Percentiles rank a stretch among this genome's conserved stretches.
Evolutionary conservation across 2,113 vertebrate species (phyloP).

Genomic region (Oncorhynchus masou): DNA sequence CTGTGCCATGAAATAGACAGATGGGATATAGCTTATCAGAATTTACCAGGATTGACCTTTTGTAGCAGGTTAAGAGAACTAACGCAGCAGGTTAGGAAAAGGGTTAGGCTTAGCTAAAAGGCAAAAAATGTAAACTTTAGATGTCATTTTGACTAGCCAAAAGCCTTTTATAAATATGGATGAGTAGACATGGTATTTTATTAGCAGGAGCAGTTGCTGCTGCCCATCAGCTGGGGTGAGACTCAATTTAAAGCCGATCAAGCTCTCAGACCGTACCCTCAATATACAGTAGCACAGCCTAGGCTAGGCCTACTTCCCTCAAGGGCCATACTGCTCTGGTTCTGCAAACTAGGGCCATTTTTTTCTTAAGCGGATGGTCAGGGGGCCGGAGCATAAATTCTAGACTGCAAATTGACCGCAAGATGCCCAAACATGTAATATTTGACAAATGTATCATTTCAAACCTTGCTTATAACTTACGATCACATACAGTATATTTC

Average conservation of each 20-base stretch:
- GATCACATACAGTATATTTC: neutral
- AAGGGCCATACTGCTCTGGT: neutral
- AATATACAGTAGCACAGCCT: neutral
- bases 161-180: conserved; percentile 34
- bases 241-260: neutral
- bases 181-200: conserved; percentile 46
- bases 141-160: neutral
- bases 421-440: neutral
- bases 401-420: neutral
- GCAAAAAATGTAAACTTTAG: neutral
- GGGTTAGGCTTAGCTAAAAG: too few species aligned
- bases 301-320: neutral
- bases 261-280: too few species aligned
- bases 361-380: neutral
- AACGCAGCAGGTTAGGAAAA: too few species aligned
- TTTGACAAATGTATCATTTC: too few species aligned
- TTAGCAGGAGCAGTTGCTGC: conserved; percentile 29
- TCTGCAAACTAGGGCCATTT: neutral
- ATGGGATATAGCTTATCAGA: too few species aligned
- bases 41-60: too few species aligned
- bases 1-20: too few species aligned
- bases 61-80: too few species aligned
- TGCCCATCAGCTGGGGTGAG: conserved; percentile 18
- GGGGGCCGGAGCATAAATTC: neutral
- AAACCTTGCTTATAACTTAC: too few species aligned